phyloP scores from a whole-genome alignment of 1,140 invertebrate species.

The Drosophila quadrilineata region DNA sequence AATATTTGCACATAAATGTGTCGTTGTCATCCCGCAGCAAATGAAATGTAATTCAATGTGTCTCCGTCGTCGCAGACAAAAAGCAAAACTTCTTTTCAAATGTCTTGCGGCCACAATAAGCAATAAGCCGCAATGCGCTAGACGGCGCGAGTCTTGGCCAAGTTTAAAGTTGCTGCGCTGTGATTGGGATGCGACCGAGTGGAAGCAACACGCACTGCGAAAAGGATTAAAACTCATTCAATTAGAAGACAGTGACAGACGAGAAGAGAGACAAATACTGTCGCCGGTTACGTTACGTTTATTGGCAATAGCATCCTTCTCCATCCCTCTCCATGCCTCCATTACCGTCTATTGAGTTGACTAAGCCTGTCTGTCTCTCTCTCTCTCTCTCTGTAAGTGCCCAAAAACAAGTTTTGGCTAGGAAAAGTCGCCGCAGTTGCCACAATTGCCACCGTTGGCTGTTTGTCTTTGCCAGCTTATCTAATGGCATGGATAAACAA shows the following conservation, averaged over 20 bases:
- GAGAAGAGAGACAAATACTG: slow-evolving; percentile 25
- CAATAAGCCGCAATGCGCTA: slow-evolving; percentile 74
- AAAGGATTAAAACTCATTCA: slow-evolving; percentile 79
- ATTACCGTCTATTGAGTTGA: too few species aligned
- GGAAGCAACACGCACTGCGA: slow-evolving; percentile 76
- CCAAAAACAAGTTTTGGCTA: slow-evolving; percentile 34
- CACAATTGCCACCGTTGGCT: too few species aligned
- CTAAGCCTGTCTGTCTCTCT: too few species aligned
- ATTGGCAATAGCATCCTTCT: slow-evolving; percentile 20
- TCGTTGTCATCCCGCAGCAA: slow-evolving; percentile 69
- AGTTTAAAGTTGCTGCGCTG: slow-evolving; percentile 4
- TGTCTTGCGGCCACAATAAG: slow-evolving; percentile 55
- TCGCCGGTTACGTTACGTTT: slow-evolving; percentile 22
- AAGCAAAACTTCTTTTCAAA: too few species aligned
- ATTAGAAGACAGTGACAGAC: slow-evolving; percentile 55
- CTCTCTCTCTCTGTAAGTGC: slow-evolving; percentile 6
- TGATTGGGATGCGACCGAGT: slow-evolving; percentile 28
- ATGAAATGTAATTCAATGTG: slow-evolving; percentile 71
- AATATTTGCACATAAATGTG: slow-evolving; percentile 79
- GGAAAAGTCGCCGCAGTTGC: slow-evolving; percentile 26
- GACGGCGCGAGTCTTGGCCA: slow-evolving; percentile 35
- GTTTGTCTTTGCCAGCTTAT: slow-evolving; percentile 72
- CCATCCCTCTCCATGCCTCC: too few species aligned
- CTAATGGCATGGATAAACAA: slow-evolving; percentile 76
- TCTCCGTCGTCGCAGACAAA: slow-evolving; percentile 4